Evolutionary conservation across 2,113 vertebrate species (phyloP).

Genomic region (Apodemus sylvaticus): DNA sequence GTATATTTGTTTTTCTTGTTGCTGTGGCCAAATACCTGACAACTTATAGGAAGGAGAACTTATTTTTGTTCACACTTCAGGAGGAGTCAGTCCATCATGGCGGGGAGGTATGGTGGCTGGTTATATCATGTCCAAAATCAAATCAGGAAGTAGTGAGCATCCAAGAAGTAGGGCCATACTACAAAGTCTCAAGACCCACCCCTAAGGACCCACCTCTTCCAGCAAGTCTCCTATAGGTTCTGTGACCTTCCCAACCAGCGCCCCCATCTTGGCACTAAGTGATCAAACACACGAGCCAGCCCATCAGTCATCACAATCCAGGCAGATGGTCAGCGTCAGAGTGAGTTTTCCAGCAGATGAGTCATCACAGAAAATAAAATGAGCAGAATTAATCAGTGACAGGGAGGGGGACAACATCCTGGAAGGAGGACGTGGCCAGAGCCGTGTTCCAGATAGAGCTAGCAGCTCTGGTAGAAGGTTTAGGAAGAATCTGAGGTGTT

Average conservation of each 20-base stretch:
- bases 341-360: constrained; percentile 44
- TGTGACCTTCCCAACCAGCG: neutral
- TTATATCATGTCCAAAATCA: neutral
- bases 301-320: neutral
- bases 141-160: neutral
- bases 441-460: constrained; percentile 40
- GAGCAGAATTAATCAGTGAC: constrained; percentile 73
- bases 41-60: neutral
- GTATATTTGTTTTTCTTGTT: neutral
- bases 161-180: neutral
- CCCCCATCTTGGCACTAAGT: neutral
- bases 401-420: constrained; percentile 56
- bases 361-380: constrained; percentile 77
- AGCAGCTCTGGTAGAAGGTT: constrained; percentile 7
- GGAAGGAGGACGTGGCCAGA: constrained; percentile 42
- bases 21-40: neutral
- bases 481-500: accelerated
- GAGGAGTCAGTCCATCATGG: neutral
- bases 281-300: neutral
- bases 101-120: neutral
- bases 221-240: neutral
- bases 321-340: neutral
- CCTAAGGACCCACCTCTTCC: neutral
- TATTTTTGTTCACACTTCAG: neutral
- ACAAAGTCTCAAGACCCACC: neutral